A percentile compares a stretch with the other conserved stretches of the same genome.
phyloP scores from a whole-genome alignment of 2,113 vertebrate genomes.

The Mustelus asterias region DNA sequence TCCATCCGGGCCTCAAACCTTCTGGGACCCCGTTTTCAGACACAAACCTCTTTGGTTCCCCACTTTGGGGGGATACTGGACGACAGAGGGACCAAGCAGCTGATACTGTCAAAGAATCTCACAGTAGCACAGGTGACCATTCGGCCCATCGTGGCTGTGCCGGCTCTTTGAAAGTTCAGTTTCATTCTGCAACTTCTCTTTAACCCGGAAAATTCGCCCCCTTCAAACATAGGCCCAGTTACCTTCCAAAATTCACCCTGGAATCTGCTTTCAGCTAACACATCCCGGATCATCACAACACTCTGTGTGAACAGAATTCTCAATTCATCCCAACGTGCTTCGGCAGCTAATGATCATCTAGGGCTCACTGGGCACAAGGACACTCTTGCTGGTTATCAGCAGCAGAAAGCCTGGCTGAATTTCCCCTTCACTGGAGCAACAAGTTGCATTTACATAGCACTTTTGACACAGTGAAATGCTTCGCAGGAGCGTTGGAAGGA shows the following conservation, averaged over 20 bases:
- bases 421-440: not conserved
- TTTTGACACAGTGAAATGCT: not conserved
- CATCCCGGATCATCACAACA: not conserved
- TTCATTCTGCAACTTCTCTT: too few relatives aligned
- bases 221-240: not conserved
- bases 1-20: not conserved
- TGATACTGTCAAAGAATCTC: not conserved
- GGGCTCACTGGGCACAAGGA: not conserved
- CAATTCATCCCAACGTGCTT: not conserved
- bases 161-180: not conserved
- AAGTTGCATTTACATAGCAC: not conserved
- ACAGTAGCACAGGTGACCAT: not conserved
- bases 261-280: not conserved
- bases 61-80: too few relatives aligned
- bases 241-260: not conserved
- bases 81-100: not conserved
- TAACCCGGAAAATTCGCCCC: not conserved
- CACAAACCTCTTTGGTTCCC: not conserved
- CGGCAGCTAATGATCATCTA: not conserved
- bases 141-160: not conserved
- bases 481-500: not conserved
- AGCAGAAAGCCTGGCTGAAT: not conserved
- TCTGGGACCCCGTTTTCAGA: not conserved
- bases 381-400: not conserved
- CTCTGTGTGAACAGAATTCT: too few relatives aligned